A percentile compares a stretch with the other conserved stretches of the same genome.
Evolutionary conservation across 2,888 invertebrate species (phyloP).

Genomic region (Calameuta idolon): DNA sequence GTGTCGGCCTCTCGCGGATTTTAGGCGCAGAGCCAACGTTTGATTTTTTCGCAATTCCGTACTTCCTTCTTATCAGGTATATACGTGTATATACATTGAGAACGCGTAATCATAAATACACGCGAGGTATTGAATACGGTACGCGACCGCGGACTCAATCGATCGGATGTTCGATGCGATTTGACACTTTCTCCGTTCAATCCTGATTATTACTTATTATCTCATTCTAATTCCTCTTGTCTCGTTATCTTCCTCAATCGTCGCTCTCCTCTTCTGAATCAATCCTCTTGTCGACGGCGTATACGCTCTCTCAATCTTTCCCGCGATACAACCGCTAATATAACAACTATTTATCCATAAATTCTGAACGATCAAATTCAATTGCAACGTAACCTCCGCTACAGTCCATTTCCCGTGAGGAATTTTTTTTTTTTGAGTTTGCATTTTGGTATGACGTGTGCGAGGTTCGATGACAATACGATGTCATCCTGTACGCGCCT

Average conservation of each 20-base stretch:
- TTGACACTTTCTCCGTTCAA: neutral
- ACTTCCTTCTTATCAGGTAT: neutral
- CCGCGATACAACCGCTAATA: conserved; percentile 63
- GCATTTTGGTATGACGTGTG: conserved; percentile 20
- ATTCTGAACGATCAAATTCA: conserved; percentile 68
- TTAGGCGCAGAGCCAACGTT: neutral
- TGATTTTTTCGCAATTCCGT: neutral
- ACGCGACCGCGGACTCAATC: neutral
- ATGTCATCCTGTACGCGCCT: neutral
- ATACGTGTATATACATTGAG: neutral
- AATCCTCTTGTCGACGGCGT: conserved; percentile 17
- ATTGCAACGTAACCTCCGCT: conserved; percentile 63
- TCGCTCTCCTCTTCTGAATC: neutral
- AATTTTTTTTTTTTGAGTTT: neutral
- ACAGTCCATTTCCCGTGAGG: conserved; percentile 54
- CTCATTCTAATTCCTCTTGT: neutral
- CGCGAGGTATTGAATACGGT: neutral
- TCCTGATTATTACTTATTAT: neutral
- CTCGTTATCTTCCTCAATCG: neutral
- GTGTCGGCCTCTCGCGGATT: neutral
- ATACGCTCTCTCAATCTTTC: conserved; percentile 34
- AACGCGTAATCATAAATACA: neutral
- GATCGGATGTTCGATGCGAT: neutral
- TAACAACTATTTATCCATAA: conserved; percentile 65
- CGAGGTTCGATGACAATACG: conserved; percentile 14